phyloP scores from a whole-genome alignment of 2,888 invertebrate genomes.

The Diaprepes abbreviatus region DNA sequence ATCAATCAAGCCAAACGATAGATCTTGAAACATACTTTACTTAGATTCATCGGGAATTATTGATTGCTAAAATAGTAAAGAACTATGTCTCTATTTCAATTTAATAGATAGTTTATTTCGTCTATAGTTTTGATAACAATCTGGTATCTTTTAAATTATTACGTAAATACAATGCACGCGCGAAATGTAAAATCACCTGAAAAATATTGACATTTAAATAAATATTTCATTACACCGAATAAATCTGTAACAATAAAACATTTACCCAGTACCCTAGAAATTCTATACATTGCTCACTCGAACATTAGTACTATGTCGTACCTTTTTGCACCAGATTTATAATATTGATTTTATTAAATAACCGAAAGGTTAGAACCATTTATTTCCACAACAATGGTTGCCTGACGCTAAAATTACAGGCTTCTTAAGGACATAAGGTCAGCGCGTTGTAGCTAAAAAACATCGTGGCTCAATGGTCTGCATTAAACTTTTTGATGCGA shows the following conservation, averaged over 20 bases:
- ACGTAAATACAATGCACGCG: too few relatives aligned
- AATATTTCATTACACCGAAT: conserved; percentile 37
- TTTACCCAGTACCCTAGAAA: conserved; percentile 25
- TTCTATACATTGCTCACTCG: conserved; percentile 17
- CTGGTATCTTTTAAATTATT: too few relatives aligned
- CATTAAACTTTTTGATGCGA: conserved; percentile 30
- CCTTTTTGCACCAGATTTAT: conserved; percentile 38
- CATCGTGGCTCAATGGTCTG: neutral
- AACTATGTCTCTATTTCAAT: too few relatives aligned
- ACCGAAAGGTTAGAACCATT: conserved; percentile 37
- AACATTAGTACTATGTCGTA: conserved; percentile 3
- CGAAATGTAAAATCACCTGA: too few relatives aligned
- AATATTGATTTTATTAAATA: conserved; percentile 42
- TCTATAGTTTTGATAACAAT: too few relatives aligned
- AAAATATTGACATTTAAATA: conserved; percentile 36
- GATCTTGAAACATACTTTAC: too few relatives aligned
- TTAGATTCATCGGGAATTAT: too few relatives aligned
- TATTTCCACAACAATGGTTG: conserved; percentile 41
- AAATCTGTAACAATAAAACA: conserved; percentile 39
- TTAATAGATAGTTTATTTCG: too few relatives aligned
- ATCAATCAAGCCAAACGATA: too few relatives aligned
- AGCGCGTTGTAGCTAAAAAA: conserved; percentile 28
- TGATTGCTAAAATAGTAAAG: too few relatives aligned
- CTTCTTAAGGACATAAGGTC: conserved; percentile 39
- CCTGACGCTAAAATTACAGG: conserved; percentile 25